Evolutionary conservation across 2,888 invertebrate species (phyloP).

Genomic region (Bellardia pandia): DNA sequence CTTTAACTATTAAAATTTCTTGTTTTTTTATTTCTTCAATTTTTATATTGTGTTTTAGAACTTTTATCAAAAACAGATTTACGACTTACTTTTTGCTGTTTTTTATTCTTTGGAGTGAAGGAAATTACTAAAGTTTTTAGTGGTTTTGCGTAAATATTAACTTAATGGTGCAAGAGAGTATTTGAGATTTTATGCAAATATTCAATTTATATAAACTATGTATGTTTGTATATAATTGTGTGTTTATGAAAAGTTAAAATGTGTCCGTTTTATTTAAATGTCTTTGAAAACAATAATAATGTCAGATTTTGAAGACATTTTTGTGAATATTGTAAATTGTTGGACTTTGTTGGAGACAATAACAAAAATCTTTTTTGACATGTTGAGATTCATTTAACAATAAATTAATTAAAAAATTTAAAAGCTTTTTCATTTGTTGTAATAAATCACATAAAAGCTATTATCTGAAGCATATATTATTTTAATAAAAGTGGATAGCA

Average conservation of each 20-base stretch:
- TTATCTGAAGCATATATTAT: no score
- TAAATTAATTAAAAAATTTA: no score
- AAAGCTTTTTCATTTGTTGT: no score
- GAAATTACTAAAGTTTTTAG: conserved; percentile 63
- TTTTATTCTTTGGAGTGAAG: conserved; percentile 34
- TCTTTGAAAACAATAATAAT: conserved; percentile 26
- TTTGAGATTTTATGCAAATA: conserved; percentile 39
- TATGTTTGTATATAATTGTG: background rate
- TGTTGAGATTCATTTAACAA: no score
- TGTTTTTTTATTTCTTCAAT: conserved; percentile 35
- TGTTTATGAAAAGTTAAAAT: conserved; percentile 18
- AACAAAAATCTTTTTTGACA: background rate
- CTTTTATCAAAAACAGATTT: conserved; percentile 58
- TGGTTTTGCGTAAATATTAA: conserved; percentile 57
- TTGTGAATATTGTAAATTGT: background rate
- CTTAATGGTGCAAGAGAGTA: conserved; percentile 44
- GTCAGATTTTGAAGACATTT: conserved; percentile 3
- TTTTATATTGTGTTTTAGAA: conserved; percentile 54
- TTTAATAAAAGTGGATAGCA: no score
- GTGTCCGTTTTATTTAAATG: conserved; percentile 19
- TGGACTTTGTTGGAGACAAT: background rate
- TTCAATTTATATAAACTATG: background rate
- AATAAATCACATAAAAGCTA: no score
- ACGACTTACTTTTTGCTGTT: background rate
- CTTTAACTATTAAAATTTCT: conserved; percentile 39